Base-by-base conservation (phyloP, 2,888 invertebrate genomes). In the Brachycybe producta region DNA sequence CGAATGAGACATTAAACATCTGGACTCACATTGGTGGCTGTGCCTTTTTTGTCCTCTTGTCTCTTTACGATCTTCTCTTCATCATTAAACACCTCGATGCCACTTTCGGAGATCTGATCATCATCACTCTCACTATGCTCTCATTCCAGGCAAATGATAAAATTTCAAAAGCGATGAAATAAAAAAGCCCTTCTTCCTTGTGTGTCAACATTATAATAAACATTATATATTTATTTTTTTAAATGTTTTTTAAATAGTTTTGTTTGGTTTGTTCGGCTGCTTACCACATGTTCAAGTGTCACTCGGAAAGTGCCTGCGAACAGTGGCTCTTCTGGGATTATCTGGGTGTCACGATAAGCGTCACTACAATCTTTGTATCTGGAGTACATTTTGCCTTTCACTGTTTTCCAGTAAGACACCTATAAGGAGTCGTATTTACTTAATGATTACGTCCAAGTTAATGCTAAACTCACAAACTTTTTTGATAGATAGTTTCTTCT, bases 341-440 rank as follows among this genome's bases (percentile, higher is more conserved):
- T 51, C 82, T 92, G 61, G 95, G 95, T 17, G 92, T 95, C 55
- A 87, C 91, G 13, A 72, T 92, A 45, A 91, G 91, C 30, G 72
- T 95, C 57, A 76, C 94, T 45, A 92, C 91, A 49, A 91, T 94
- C 64, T 95, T 94, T 69, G 80, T 91, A 56, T 90, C 91, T 24
- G 94, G 92, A 49, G 85, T 95, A 57, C 92, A 95, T 69, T 92
- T 91, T 66, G 92, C 92, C 11, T 95, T 92, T 70, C 92, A 91
- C 83, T 95, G 94, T 69, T 81, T 88, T 66, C 77, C 79, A 70
- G 90, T 88, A 73, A 77, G 76, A 73, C 21, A 17, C 15, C n/a
- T 3, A 7, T 17, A 5, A 28, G 23, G 26, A 19, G n/a, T 19
- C n/a, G n/a, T n/a, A n/a, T n/a, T n/a, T n/a, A n/a, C n/a, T 3